Evolutionary conservation across 2,888 invertebrate genomes (phyloP), one percentile per base, ranked within the genome.

Genomic region (Epistrophe eligans): DNA sequence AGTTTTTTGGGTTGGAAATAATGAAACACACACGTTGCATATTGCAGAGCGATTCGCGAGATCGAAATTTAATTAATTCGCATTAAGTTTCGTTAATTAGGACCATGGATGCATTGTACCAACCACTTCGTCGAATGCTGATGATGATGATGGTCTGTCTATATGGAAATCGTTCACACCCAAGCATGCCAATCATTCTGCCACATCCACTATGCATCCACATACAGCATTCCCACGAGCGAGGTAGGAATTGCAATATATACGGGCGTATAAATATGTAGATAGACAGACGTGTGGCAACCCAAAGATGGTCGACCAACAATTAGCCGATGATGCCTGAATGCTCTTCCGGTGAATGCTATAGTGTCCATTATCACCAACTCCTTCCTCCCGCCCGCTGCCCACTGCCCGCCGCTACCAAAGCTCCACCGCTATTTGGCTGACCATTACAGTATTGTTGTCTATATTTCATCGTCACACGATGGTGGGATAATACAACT

Each of bases 31-130:
- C 48, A 55, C 60, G 72, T 40, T 79, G 72, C 72, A 80, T 76
- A 79, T 76, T 66, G 79, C 38, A 81, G 62, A 19, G 13, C 24
- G 50, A 50, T 38, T 62, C 45, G 48, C 74, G 62, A 85, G 79
- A 76, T 87, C 87, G 87, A 83, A 79, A 87, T 82, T 82, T 83
- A 82, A 87, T 87, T 83, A 79, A 83, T 79, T 82, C 87, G 82
- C 76, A 67, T 83, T 87, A 79, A 87, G 79, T 87, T 87, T 76
- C 82, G 72, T 87, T 87, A 87, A 87, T 77, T 83, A 87, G 83
- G 82, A 87, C 57, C 82, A 79, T 55, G 74, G 74, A 71, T 43
- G 60, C 57, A 64, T 79, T 50, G 57, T 74, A 17, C 64, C 64
- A 32, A 17, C 64, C 64, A 32, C 57, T 52, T 71, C 28, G 71